Evolutionary conservation across 2,888 invertebrate species (phyloP).

Genomic region (Morpho helenor): DNA sequence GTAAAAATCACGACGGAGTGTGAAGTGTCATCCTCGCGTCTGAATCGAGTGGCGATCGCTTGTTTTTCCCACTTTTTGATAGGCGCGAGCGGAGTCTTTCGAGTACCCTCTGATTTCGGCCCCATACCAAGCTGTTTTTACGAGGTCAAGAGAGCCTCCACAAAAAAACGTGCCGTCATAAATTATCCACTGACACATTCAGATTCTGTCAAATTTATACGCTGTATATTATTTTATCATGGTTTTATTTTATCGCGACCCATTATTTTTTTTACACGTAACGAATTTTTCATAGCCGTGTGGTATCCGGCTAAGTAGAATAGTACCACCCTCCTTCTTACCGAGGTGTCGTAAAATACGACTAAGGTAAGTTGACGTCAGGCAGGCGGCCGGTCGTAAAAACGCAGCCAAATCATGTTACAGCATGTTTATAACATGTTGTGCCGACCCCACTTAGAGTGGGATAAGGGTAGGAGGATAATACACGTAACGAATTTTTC

Average conservation of each 20-base stretch:
- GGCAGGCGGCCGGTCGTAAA: too few species aligned
- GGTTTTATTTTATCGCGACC: slow-evolving; percentile 27
- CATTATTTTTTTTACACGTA: neutral
- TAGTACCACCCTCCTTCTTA: too few species aligned
- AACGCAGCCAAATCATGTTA: too few species aligned
- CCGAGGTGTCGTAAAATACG: too few species aligned
- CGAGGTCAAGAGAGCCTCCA: slow-evolving; percentile 75
- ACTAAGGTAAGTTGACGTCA: too few species aligned
- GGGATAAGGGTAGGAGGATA: too few species aligned
- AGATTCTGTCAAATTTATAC: slow-evolving; percentile 73
- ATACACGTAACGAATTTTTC: too few species aligned
- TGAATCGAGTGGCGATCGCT: slow-evolving; percentile 74
- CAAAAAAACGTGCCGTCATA: slow-evolving; percentile 74
- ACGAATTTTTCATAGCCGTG: too few species aligned
- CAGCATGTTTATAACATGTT: too few species aligned
- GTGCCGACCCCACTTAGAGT: too few species aligned
- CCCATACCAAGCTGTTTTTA: slow-evolving; percentile 69
- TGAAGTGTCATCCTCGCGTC: slow-evolving; percentile 73
- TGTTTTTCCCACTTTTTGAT: slow-evolving; percentile 75
- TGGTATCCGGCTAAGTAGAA: too few species aligned
- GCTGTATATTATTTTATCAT: slow-evolving; percentile 51
- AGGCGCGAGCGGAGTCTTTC: slow-evolving; percentile 58
- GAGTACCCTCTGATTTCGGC: slow-evolving; percentile 64
- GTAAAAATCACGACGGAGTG: slow-evolving; percentile 77
- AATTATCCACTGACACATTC: slow-evolving; percentile 78